Evolutionary conservation across 2,113 vertebrate genomes (phyloP), one percentile per base, ranked within the genome.

Genomic region (Oceanodroma tethys): DNA sequence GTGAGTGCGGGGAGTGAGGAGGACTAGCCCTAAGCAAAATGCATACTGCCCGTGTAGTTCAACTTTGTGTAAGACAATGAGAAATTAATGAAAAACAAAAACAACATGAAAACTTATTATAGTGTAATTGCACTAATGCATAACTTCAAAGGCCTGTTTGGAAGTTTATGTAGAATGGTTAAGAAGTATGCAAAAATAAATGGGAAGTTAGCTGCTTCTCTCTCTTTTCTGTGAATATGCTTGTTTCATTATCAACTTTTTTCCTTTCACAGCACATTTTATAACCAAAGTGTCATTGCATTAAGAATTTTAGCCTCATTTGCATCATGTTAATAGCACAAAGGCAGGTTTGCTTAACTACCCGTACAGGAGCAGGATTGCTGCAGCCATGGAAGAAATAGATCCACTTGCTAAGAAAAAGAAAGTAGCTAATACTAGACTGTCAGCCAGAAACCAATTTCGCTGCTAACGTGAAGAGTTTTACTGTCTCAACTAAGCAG

Each of bases 311-410:
- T 87, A 86, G 27, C 50, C 40, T 95, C 17, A 97, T 97, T 94
- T 95, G 21, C 74, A 83, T 97, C 96, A 96, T 95, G 63, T 79
- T 91, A 93, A 88, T 89, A 87, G 87, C 78, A 92, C n/a, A 90
- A 79, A 96, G 45, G 47, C 59, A 96, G 76, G 48, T 93, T 95
- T 97, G 92, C 67, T 97, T 98, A 97, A 97, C 88, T 96, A 95
- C 47, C 79, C 89, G 74, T 95, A 93, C 50, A 96, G 66, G 60
- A 96, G 96, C 25, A 59, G 65, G 17, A 95, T 95, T 97, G 53
- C 71, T 96, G 50, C 79, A 91, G 45, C 19, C 85, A 75, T 91
- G 55, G 48, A 94, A 95, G 70, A 97, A 97, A 96, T 76, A 18
- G 55, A 97, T 93, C 27, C 25, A 63, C 56, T 97, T 93, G 14